Evolutionary conservation across 2,113 vertebrate species (phyloP).

Genomic region (Eulemur macaco): DNA sequence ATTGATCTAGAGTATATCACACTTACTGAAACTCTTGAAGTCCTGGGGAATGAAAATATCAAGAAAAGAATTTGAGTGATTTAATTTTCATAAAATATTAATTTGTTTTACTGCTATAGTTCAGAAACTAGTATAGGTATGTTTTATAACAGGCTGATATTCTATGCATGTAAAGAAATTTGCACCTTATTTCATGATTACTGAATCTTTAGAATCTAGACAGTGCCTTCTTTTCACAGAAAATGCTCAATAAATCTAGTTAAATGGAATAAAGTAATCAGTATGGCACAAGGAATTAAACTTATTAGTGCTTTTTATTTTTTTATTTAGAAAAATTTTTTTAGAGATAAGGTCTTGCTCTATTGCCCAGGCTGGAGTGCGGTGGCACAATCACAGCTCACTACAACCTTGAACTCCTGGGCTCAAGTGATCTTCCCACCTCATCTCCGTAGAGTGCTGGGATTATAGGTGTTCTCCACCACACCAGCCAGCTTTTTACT

Average conservation of each 20-base stretch:
- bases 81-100: constrained; percentile 48
- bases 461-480: no score
- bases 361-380: no score
- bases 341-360: no score
- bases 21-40: constrained; percentile 18
- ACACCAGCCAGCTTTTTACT: not conserved
- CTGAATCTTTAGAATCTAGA: not conserved
- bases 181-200: constrained; percentile 26
- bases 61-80: not conserved
- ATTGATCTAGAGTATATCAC: not conserved
- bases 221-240: not conserved
- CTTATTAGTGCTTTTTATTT: constrained; percentile 15
- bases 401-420: no score
- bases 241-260: constrained; percentile 27
- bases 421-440: no score
- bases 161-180: not conserved
- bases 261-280: not conserved
- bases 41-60: constrained; percentile 36
- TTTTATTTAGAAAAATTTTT: not conserved
- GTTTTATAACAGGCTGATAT: not conserved
- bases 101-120: constrained; percentile 9
- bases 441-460: no score
- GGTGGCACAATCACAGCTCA: no score
- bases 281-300: not conserved
- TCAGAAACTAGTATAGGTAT: not conserved